Evolutionary conservation across 2,797 vertebrate genomes (phyloP), one percentile per base, ranked within the genome.

Genomic region (Galaxias olidus): DNA sequence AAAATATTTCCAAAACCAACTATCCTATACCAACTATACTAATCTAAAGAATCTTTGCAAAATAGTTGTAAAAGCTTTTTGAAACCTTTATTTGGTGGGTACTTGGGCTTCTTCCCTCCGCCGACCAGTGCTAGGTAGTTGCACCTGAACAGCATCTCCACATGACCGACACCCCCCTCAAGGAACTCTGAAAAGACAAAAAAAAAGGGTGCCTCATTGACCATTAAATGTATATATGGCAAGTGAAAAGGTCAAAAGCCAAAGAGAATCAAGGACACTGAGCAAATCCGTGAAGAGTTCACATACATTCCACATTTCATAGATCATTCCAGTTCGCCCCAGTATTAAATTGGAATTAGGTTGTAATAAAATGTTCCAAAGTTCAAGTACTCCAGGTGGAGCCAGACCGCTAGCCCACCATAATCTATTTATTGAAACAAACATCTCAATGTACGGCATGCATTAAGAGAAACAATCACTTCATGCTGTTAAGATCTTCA

Each of bases 141-240:
- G 88, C 98, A 99, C 72, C 98, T 94, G 58, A 99, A 99, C 60
- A 99, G 83, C 98, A 99, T 99, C 84, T 99, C 98, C 4, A 99
- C 95, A 0, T 98, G 97, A 81, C 96, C 95, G 0, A 99, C 91
- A 13, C 98, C 98, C 7, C 98, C 98, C 86, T 98, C 97, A 53
- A 97, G 86, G 86, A 99, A 99, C 83, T 99, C 97, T 98, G 93
- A 60, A 91, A 89, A 11, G 71, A 72, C 67, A 67, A 79, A 30
- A 62, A 5, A 83, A 56, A 14, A 46, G 72, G 59, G 20, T 14
- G 45, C 9, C 18, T 41, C 15, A 72, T 10, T 41, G 46, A 15
- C 9, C 11, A 9, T 59, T 55, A 49, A 48, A 20, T 13, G 52
- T 61, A 46, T 43, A 8, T 57, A 20, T 43, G 13, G 18, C 4